Evolutionary conservation across 2,888 invertebrate genomes (phyloP), one percentile per base, ranked within the genome.

Genomic region (Plusia festucae): DNA sequence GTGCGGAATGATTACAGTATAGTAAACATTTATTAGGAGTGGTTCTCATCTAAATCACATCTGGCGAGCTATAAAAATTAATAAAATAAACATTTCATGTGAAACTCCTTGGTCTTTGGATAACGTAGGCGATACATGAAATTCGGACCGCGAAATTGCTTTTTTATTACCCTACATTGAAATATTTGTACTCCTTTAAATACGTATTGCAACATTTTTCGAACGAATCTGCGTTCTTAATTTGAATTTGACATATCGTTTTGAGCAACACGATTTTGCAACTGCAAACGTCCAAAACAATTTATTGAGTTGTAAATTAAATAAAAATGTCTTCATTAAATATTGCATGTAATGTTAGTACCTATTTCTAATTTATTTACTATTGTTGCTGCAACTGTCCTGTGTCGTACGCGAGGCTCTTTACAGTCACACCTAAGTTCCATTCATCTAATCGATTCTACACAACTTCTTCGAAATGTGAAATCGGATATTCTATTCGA

Each of bases 31-130:
- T 76, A 76, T 73, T 78, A 62, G 52, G 60, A 68, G 70, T 68
- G 60, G 66, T 69, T 77, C 76, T 74, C 74, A 63, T 68, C 64
- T 69, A 79, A 82, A 82, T 81, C 73, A 71, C 76, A 78, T 80
- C 74, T 70, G 70, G 67, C 62, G 57, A 54, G 76, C 70, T 72
- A 81, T 78, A 81, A 79, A 83, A 79, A 74, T 69, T 57, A 73
- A 72, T 81, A 70, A 78, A 80, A 81, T 84, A 84, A 83, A 85
- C 80, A 85, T 79, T 75, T 71, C 56, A 71, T 49, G 68, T 71
- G 68, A 82, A 78, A 65, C 62, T 70, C 59, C 53, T 72, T 64
- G 65, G 64, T 60, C 20, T 27, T 65, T 20, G 24, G 53, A 8
- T 58, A 40, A 63, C 30, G 56, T 30, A 27, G 46, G 46, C 46